Evolutionary conservation across 2,113 vertebrate species (phyloP), one percentile per base, ranked within the genome.

Genomic region (Aegypius monachus): DNA sequence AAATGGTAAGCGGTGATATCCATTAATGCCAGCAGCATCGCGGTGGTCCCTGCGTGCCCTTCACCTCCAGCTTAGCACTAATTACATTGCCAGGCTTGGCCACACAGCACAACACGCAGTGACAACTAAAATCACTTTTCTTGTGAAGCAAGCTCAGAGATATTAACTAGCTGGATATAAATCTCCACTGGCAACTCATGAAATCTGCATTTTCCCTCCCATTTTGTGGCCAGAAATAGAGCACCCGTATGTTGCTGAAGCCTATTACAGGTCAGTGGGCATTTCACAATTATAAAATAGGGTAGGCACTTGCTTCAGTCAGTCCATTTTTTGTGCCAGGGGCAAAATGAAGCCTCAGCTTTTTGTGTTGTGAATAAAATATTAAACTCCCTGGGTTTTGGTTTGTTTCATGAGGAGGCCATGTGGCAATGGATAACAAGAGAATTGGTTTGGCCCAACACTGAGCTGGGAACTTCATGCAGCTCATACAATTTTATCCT

Each of bases 161-260:
- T 88, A 48, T 65, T 17, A 56, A 59, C 17, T 22, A 87, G 52
- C 38, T 65, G 50, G 61, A 26, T 45, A 56, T 14, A 86, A 77
- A 90, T 61, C 74, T 86, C 61, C 45, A 52, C 48, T 72, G 52
- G 34, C 38, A 95, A 3, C 26, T 63, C 3, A 11, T 29, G 75
- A 56, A 80, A 80, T 55, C 50, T 74, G 65, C 63, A 19, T 89
- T 85, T 72, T 32, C 9, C 40, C 18, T 67, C 34, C 53, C 1
- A 0, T 53, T 65, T 74, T 6, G 4, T 34, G 61, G 3, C 9
- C 36, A 53, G 58, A 67, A 85, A 36, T 15, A 4, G 36, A 47
- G 53, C 13, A 23, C 9, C 10, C 0, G 0, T 21, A 40, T 0
- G 0, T 38, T 87, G 31, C n/a, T 13, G 47, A 79, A 87, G 47